A percentile compares a stretch with the other conserved stretches of the same genome.
Conservation (phyloP, 2,888 invertebrate species). For the Mellilla xanthometata region DNA sequence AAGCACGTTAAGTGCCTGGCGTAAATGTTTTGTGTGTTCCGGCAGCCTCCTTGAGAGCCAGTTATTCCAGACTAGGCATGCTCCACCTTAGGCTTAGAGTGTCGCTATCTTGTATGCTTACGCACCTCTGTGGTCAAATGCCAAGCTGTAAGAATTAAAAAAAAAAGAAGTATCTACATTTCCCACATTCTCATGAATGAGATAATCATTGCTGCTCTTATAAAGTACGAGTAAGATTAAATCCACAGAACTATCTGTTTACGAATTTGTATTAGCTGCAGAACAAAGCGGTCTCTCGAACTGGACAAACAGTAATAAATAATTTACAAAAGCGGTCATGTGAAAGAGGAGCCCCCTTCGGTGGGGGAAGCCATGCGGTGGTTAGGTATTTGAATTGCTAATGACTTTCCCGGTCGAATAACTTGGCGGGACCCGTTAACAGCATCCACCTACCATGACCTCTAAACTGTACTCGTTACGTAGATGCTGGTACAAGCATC, state of each 20-base stretch:
- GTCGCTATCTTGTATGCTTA: too few relatives aligned
- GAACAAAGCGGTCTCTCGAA: conserved; percentile 66
- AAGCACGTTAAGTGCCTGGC: too few relatives aligned
- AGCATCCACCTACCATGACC: too few relatives aligned
- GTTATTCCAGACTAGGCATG: too few relatives aligned
- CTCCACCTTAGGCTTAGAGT: too few relatives aligned
- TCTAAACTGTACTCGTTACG: too few relatives aligned
- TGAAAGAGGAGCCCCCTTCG: conserved; percentile 66
- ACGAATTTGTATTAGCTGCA: conserved; percentile 49
- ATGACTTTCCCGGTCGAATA: conserved; percentile 67
- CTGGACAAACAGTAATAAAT: conserved; percentile 74
- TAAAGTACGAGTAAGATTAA: background rate
- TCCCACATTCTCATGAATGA: conserved; percentile 6
- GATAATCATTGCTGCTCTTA: conserved; percentile 5
- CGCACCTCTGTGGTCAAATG: too few relatives aligned
- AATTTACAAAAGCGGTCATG: conserved; percentile 76
- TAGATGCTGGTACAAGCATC: too few relatives aligned
- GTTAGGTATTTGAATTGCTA: conserved; percentile 77
- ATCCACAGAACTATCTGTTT: conserved; percentile 39
- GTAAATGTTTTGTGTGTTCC: too few relatives aligned
- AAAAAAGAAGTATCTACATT: too few relatives aligned
- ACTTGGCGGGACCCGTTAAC: conserved; percentile 59
- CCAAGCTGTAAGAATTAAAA: too few relatives aligned
- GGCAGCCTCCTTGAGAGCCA: too few relatives aligned
- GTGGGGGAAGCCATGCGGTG: conserved; percentile 59